A percentile compares a stretch with the other conserved stretches of the same genome.
Evolutionary conservation across 1,140 invertebrate species (phyloP).

Genomic region (Rhizoglyphus robini): DNA sequence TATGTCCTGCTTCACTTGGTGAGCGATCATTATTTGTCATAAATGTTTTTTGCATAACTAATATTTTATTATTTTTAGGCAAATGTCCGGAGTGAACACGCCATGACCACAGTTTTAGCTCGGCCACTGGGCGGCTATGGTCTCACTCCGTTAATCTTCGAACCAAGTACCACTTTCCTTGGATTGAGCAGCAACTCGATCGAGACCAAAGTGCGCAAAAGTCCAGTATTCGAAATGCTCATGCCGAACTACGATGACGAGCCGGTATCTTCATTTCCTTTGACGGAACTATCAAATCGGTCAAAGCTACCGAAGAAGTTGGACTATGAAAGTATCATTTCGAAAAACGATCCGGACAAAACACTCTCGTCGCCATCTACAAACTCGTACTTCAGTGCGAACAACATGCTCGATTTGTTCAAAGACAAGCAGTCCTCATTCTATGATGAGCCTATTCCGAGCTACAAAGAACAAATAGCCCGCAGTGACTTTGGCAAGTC

Average conservation of each 20-base stretch:
- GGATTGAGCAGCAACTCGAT: not conserved
- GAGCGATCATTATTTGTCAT: too few species aligned
- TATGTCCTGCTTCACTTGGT: too few species aligned
- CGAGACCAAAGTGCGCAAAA: not conserved
- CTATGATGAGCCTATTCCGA: too few species aligned
- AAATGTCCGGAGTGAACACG: too few species aligned
- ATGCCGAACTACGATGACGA: constrained; percentile 12
- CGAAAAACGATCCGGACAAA: not conserved
- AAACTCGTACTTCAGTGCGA: not conserved
- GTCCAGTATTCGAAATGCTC: constrained; percentile 2
- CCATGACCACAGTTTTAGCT: constrained; percentile 13
- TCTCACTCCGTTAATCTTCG: constrained; percentile 5
- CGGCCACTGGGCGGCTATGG: constrained; percentile 8
- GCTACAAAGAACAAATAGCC: too few species aligned
- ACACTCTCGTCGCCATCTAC: not conserved
- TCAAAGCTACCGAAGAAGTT: not conserved
- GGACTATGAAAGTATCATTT: too few species aligned
- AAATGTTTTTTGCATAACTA: too few species aligned
- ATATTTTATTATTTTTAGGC: too few species aligned
- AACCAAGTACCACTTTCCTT: not conserved
- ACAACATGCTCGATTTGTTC: not conserved
- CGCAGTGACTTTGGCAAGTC: not conserved
- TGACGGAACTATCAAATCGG: not conserved
- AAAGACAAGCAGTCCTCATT: not conserved
- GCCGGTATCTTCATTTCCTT: not conserved